Evolutionary conservation across 1,140 invertebrate species (phyloP), one percentile per base, ranked within the genome.

Genomic region (Euura lappo): DNA sequence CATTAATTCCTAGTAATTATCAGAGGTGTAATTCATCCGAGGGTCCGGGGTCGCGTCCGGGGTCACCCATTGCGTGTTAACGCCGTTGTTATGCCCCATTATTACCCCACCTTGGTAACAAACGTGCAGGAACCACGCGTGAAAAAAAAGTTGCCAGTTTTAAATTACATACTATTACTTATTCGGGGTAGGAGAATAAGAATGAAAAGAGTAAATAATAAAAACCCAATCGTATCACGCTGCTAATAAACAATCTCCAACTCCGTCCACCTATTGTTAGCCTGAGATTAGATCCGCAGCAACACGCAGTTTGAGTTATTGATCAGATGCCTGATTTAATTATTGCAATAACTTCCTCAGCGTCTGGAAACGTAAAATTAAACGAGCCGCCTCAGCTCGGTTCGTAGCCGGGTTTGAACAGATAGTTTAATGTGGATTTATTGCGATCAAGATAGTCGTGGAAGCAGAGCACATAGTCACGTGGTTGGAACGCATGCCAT

Each of bases 391-490:
- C 6, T 60, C 51, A 6, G 28, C 28, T 28, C 28, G 28, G 28
- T 28, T 28, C 28, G 81, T 77, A 81, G 80, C 78, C 78, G 79
- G 79, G 74, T 76, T 74, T 75, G 46, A 79, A 79, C 80, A 83
- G 84, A 87, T 87, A 87, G 85, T 85, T 87, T 87, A 87, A 87
- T 87, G 84, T 86, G 84, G 84, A 87, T 87, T 86, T 87, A 87
- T 86, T 85, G 81, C 83, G 79, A 86, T 87, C 84, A 81, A 84
- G 86, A 86, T 80, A 80, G 85, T 81, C 75, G 77, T 51, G 69
- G 76, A 81, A 80, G 78, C 81, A 81, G 84, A 81, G 83, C 84
- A 79, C 81, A 78, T 78, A 84, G 83, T 82, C 83, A 85, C 80
- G 86, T 85, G 84, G 79, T 84, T 11, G 51, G 51, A 60, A 78